Base-by-base conservation (phyloP, 2,888 invertebrate species). In the Scaptomyza flava region DNA sequence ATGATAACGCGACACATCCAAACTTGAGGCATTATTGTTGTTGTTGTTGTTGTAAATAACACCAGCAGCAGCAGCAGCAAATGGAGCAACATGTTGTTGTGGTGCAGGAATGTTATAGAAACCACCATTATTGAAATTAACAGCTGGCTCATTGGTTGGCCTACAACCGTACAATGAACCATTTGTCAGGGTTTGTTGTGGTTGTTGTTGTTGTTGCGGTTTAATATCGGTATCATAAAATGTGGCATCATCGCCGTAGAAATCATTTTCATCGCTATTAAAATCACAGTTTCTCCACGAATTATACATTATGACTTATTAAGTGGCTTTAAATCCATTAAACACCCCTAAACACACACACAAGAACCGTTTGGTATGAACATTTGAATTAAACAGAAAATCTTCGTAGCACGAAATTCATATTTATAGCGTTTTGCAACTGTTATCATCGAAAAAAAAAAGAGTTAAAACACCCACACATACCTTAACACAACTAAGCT, bases 381-480 rank as follows among this genome's bases (percentile, higher is more conserved):
- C 56, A 74, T 77, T 72, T 61, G 52, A 88, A 89, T 85, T 82
- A 81, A 88, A 76, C 87, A 71, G 81, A 81, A 76, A 75, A 68
- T 81, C 75, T 51, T 66, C 74, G 63, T 76, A 77, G 72, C 75
- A 60, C 43, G 64, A 74, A 78, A 81, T 81, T 81, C 77, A 72
- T 89, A 88, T 77, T 78, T 80, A 78, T 81, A 83, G 61, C 46
- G 8, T 20, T 42, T 41, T 3, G 41, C 36, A 17, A 58, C 50
- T 51, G 54, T 33, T 60, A 69, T 58, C 61, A 51, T 41, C 53
- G 45, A 50, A 60, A 63, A 43, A n/a, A 36, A 34, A 12, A 5
- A 9, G n/a, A 36, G 12, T 36, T n/a, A 36, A 36, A n/a, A n/a
- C 12, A 36, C n/a, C 34, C 34, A 34, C 34, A 60, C 45, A 20